Conservation (phyloP, 2,113 vertebrate genomes). For the Solenodon paradoxus region DNA sequence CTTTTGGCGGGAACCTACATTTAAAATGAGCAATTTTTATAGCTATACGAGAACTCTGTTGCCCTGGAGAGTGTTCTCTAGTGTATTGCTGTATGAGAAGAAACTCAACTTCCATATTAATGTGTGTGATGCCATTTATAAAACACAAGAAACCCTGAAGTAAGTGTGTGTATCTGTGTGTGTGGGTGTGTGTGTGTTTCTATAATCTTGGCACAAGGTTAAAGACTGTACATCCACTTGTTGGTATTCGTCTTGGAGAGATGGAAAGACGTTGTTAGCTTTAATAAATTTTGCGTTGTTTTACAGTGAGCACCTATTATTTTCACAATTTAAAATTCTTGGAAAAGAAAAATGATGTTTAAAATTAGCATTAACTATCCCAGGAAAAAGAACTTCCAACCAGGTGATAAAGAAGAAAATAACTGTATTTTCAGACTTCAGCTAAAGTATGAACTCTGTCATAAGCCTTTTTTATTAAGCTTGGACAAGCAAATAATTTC, state of each 20-base stretch:
- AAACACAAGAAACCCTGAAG: neutral
- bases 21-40: neutral
- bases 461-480: neutral
- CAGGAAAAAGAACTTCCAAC: neutral
- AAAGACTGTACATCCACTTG: neutral
- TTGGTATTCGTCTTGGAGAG: neutral
- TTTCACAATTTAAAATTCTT: conserved; percentile 18
- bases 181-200: neutral
- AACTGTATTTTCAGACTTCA: neutral
- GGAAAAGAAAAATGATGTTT: neutral
- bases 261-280: neutral
- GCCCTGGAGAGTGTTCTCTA: no score
- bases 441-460: neutral
- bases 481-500: neutral
- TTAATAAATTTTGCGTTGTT: neutral
- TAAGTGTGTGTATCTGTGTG: neutral
- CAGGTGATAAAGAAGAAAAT: neutral
- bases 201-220: neutral
- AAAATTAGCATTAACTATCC: neutral
- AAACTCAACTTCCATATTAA: neutral
- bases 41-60: no score
- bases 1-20: neutral
- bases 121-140: neutral
- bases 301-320: neutral
- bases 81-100: neutral